phyloP scores from a whole-genome alignment of 2,888 invertebrate genomes.

The Caenorhabditis wallacei region DNA sequence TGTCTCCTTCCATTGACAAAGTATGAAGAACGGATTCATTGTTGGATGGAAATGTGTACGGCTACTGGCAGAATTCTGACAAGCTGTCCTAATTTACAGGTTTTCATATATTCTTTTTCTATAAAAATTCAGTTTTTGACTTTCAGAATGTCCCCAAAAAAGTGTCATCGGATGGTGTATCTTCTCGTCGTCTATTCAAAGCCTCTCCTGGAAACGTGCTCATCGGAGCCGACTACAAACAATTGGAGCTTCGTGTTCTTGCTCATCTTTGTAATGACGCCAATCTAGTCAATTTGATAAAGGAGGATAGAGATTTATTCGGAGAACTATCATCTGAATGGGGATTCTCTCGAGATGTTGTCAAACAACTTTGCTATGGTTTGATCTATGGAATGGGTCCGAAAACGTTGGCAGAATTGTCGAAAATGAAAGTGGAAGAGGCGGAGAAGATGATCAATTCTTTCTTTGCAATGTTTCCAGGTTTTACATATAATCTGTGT shows the following conservation, averaged over 20 bases:
- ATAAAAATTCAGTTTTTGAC: too few species aligned
- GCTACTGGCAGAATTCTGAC: constrained; percentile 89
- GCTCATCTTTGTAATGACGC: constrained; percentile 92
- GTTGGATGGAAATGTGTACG: constrained; percentile 62
- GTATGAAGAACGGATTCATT: constrained; percentile 44
- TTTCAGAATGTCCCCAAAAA: constrained; percentile 89
- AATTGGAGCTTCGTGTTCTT: constrained; percentile 94
- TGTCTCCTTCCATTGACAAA: constrained; percentile 28
- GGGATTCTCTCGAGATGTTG: constrained; percentile 86
- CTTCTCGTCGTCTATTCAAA: constrained; percentile 53
- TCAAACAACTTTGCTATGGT: constrained; percentile 84
- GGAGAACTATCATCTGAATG: constrained; percentile 64
- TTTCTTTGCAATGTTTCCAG: constrained; percentile 91
- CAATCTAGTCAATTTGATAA: constrained; percentile 73
- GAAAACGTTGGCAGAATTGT: constrained; percentile 88
- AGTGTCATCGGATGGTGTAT: constrained; percentile 62
- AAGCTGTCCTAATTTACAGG: constrained; percentile 94
- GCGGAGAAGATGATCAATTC: constrained; percentile 87
- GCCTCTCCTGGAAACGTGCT: constrained; percentile 85
- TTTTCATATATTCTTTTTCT: background rate
- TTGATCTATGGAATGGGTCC: constrained; percentile 95
- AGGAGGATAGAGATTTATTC: constrained; percentile 64
- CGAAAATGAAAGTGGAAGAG: constrained; percentile 90
- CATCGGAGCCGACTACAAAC: constrained; percentile 96
- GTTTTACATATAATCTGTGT: too few species aligned